phyloP scores from a whole-genome alignment of 2,888 invertebrate genomes.

The Thymelicus sylvestris region DNA sequence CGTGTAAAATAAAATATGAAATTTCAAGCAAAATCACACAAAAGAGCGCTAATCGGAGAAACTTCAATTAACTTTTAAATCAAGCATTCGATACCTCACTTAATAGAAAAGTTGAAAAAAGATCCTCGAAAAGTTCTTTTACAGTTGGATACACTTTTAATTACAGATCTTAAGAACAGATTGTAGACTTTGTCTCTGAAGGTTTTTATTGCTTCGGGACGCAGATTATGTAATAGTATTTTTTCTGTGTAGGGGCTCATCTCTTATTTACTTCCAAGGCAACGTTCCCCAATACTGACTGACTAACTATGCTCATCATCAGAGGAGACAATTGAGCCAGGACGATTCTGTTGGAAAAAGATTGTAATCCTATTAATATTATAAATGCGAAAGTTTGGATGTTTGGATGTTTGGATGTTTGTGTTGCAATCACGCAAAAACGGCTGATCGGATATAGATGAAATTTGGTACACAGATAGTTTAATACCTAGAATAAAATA shows the following conservation, averaged over 20 bases:
- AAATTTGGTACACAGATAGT: too few species aligned
- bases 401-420: too few species aligned
- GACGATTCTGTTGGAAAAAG: too few species aligned
- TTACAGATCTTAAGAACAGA: slow-evolving; percentile 34
- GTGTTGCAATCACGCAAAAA: too few species aligned
- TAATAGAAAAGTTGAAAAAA: slow-evolving; percentile 64
- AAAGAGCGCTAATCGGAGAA: slow-evolving; percentile 46
- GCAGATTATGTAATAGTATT: slow-evolving; percentile 5
- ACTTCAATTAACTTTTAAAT: slow-evolving; percentile 61
- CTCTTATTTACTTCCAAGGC: too few species aligned
- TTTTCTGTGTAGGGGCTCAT: not conserved
- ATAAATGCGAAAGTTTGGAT: too few species aligned
- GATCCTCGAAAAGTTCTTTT: slow-evolving; percentile 47
- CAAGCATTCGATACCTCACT: slow-evolving; percentile 58
- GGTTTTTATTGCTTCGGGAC: slow-evolving; percentile 22
- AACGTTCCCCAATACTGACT: too few species aligned
- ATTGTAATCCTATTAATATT: too few species aligned
- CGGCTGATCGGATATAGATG: too few species aligned
- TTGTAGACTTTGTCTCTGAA: slow-evolving; percentile 18
- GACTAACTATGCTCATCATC: too few species aligned
- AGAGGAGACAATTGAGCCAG: too few species aligned
- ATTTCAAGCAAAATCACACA: not conserved
- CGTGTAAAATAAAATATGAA: not conserved
- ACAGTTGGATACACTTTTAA: slow-evolving; percentile 32
- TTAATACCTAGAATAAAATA: too few species aligned